Percentiles rank a stretch among this genome's conserved stretches.
These are phyloP conservation scores for Bombus turneri DNA, from an alignment of 1,140 invertebrate species.

Conservation along the genomic window DNA sequence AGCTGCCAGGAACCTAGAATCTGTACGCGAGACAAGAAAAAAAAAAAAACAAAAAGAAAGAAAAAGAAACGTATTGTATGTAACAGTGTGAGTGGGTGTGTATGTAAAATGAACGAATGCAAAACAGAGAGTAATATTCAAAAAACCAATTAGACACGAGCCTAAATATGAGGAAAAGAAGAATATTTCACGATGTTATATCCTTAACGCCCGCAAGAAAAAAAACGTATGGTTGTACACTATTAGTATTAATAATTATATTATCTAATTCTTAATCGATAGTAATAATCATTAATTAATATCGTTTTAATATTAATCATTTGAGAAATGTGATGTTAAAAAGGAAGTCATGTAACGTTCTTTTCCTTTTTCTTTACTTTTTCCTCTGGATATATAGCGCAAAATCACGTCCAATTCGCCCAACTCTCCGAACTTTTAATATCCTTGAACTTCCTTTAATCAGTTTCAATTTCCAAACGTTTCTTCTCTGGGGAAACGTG, in stretches of 20 bases:
- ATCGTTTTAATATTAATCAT: constrained; percentile 82
- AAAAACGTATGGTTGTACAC: constrained; percentile 81
- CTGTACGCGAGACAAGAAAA: neutral
- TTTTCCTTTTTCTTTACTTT: constrained; percentile 74
- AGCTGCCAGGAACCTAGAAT: neutral
- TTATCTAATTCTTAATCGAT: constrained; percentile 80
- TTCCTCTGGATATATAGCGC: constrained; percentile 5
- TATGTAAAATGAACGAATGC: constrained; percentile 47
- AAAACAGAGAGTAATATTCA: constrained; percentile 49
- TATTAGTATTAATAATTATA: constrained; percentile 83
- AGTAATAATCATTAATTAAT: constrained; percentile 79
- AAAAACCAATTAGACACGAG: constrained; percentile 55
- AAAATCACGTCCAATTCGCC: constrained; percentile 26
- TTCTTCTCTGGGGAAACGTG: constrained; percentile 41
- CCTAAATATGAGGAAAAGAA: constrained; percentile 64
- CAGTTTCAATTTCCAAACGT: constrained; percentile 1
- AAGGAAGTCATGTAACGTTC: constrained; percentile 77
- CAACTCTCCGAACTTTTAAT: constrained; percentile 58
- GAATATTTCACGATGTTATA: constrained; percentile 72
- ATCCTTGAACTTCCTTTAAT: constrained; percentile 22
- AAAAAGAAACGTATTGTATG: neutral
- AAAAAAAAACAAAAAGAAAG: neutral
- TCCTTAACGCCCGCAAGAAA: constrained; percentile 67
- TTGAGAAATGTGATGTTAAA: constrained; percentile 81
- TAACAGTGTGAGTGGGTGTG: constrained; percentile 2